Evolutionary conservation across 92 coral and sea anemone species (phyloP).

Genomic region (Umimayanthus chanpuru): DNA sequence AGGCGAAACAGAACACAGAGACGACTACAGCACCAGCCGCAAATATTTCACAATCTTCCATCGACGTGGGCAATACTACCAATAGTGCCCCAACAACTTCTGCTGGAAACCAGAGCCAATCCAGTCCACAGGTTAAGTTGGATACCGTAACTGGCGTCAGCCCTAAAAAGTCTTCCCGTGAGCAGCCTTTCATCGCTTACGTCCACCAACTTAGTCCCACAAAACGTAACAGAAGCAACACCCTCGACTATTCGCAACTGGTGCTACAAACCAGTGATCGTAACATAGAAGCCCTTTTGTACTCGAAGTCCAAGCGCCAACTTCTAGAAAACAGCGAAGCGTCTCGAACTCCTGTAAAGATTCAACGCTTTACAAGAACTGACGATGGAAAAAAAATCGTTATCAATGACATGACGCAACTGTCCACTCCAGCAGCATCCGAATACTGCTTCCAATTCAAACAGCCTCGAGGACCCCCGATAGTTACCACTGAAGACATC

Average conservation of each 20-base stretch:
- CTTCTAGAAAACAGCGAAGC: slow-evolving; percentile 31
- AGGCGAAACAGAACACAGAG: neutral
- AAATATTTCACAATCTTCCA: neutral
- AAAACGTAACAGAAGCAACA: slow-evolving; percentile 29
- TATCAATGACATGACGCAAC: slow-evolving; percentile 14
- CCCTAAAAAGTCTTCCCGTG: neutral
- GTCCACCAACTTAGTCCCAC: slow-evolving; percentile 46
- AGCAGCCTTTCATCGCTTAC: slow-evolving; percentile 30
- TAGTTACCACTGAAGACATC: slow-evolving; percentile 5
- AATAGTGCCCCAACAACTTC: neutral
- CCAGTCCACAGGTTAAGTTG: neutral
- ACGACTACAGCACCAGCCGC: neutral
- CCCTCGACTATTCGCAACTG: slow-evolving; percentile 37
- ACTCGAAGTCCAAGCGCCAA: slow-evolving; percentile 34
- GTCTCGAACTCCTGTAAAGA: slow-evolving; percentile 26
- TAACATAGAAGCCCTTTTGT: slow-evolving; percentile 39
- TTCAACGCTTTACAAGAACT: neutral
- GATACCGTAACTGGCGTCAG: neutral
- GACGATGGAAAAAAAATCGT: slow-evolving; percentile 5
- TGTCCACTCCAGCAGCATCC: neutral
- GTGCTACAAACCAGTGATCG: slow-evolving; percentile 30
- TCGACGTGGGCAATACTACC: neutral
- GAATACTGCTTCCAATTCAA: slow-evolving; percentile 21
- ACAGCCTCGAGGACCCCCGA: slow-evolving; percentile 21
- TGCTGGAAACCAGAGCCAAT: slow-evolving; percentile 1